Base-by-base conservation (phyloP, 2,113 vertebrate species). In the Anhinga rufa region DNA sequence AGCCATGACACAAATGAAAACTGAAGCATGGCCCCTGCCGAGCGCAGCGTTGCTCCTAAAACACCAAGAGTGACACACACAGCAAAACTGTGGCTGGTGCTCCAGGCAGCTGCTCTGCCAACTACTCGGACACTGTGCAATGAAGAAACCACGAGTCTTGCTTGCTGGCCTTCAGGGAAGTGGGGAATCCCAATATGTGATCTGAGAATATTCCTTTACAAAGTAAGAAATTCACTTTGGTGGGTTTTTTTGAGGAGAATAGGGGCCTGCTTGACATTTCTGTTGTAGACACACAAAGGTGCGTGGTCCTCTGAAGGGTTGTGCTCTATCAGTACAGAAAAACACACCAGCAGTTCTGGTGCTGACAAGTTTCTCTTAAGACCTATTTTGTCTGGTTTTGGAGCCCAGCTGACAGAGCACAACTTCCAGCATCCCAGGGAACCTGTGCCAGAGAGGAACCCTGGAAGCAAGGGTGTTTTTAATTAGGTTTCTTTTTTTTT, bases 21-120 rank as follows among this genome's bases (percentile, higher is more conserved):
- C 7, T 0, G 0, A 88, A 91, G 57, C 31, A 88, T 3, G 3
- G 66, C 3, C 42, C 21, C 57, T 62, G 15, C 31, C 40, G 82
- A 75, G 31, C 1, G 34, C 51, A 52, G n/a, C 19, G 32, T 9
- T 61, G 57, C 32, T 86, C 51, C 61, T 44, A 26, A 66, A 62
- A 66, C 6, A 4, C 15, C 3, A 1, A 25, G 14, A 51, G 22
- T 20, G 55, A 44, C 51, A 29, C 0, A 44, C 51, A 29, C 0
- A 3, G 55, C 44, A 58, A 71, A 79, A 14, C 34, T 29, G 38
- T 44, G 77, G 0, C 49, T 60, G 49, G 34, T 3, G 3, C 36
- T 89, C 44, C 52, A 58, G 42, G 57, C 42, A 81, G 78, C 62
- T 84, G 32, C 25, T 34, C 44, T 60, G 29, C 32, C 55, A 38